Evolutionary conservation across 2,113 vertebrate genomes (phyloP).

Genomic region (Cisticola juncidis): DNA sequence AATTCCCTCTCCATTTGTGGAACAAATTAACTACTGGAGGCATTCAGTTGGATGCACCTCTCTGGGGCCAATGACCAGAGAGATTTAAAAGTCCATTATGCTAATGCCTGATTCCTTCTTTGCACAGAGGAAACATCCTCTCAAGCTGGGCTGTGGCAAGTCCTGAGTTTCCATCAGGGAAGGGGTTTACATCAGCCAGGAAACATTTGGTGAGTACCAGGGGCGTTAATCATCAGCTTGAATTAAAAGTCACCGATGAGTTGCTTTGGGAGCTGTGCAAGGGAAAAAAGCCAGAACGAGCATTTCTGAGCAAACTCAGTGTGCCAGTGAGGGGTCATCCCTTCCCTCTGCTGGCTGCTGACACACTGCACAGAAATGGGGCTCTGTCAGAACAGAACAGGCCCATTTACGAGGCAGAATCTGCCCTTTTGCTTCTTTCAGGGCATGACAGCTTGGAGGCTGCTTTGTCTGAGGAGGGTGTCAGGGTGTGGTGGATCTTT

Average conservation of each 20-base stretch:
- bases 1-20: neutral
- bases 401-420: neutral
- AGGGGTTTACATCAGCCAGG: constrained; percentile 2
- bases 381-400: neutral
- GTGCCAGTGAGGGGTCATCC: neutral
- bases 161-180: neutral
- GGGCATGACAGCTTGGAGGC: fast-evolving
- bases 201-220: constrained; percentile 24
- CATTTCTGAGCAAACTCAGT: neutral
- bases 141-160: neutral
- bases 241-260: constrained; percentile 51
- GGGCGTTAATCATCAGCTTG: neutral
- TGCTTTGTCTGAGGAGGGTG: neutral
- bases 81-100: constrained; percentile 27
- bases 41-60: neutral
- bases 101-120: neutral
- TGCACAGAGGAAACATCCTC: neutral
- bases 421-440: neutral
- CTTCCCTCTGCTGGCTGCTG: neutral
- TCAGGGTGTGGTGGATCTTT: neutral
- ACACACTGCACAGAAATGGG: neutral
- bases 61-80: neutral
- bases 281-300: neutral
- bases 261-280: neutral
- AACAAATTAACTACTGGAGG: constrained; percentile 24